phyloP scores from a whole-genome alignment of 2,888 invertebrate genomes.

The Scaptomyza caliginosa region DNA sequence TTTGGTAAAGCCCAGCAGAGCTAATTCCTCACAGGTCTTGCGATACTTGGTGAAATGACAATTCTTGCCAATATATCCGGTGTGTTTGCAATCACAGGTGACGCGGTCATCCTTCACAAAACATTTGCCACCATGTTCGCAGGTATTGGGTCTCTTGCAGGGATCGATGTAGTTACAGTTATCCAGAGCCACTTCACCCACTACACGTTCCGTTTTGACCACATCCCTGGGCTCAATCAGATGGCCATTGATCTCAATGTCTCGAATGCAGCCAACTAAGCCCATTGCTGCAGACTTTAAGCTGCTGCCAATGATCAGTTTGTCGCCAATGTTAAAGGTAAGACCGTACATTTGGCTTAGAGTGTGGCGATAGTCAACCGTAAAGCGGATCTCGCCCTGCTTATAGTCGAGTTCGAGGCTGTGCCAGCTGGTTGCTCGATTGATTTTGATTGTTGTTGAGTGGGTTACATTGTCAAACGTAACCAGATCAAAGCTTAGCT shows the following conservation, averaged over 20 bases:
- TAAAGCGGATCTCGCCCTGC: constrained; percentile 89
- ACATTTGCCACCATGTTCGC: constrained; percentile 96
- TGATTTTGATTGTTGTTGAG: constrained; percentile 92
- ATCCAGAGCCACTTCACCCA: constrained; percentile 95
- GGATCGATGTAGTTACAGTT: constrained; percentile 96
- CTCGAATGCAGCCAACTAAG: constrained; percentile 95
- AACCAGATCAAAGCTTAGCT: constrained; percentile 92
- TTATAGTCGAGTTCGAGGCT: constrained; percentile 91
- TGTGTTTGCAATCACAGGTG: constrained; percentile 94
- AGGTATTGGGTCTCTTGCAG: constrained; percentile 94
- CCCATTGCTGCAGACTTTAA: constrained; percentile 89
- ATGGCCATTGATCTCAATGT: constrained; percentile 92
- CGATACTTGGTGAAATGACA: constrained; percentile 97
- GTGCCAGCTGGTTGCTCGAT: constrained; percentile 92
- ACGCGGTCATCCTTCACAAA: constrained; percentile 94
- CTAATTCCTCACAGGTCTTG: constrained; percentile 96
- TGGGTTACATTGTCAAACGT: constrained; percentile 89
- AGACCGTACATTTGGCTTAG: constrained; percentile 88
- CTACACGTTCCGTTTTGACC: constrained; percentile 92
- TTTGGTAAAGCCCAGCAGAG: constrained; percentile 93
- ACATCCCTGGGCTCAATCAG: constrained; percentile 92
- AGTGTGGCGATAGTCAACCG: constrained; percentile 90
- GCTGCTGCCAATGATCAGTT: constrained; percentile 92
- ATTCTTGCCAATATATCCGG: constrained; percentile 96
- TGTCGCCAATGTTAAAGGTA: constrained; percentile 88